These are phyloP conservation scores for Ommatoiulus sabulosus DNA, from an alignment of 2,888 invertebrate genomes.

Conservation along the genomic window DNA sequence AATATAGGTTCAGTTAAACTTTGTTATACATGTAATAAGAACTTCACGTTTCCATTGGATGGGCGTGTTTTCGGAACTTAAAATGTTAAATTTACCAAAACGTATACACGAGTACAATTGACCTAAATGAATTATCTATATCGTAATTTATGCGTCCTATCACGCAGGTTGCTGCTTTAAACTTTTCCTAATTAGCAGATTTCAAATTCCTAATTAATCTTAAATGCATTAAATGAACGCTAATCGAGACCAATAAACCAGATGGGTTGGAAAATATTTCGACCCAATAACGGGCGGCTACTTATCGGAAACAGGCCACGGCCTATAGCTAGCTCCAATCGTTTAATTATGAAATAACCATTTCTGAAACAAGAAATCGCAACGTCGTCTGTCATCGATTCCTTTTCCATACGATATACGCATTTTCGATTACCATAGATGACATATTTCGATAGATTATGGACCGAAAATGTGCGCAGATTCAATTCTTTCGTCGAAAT, in stretches of 20 bases:
- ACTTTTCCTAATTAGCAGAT: slow-evolving; percentile 1
- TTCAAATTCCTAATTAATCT: slow-evolving; percentile 24
- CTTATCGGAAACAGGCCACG: not conserved
- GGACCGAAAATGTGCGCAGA: not conserved
- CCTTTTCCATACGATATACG: not conserved
- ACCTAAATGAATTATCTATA: slow-evolving; percentile 6
- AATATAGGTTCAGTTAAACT: no score
- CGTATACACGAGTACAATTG: not conserved
- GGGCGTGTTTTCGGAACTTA: not conserved
- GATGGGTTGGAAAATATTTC: not conserved
- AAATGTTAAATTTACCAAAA: not conserved
- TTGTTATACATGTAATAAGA: no score
- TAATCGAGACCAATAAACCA: not conserved
- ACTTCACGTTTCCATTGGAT: not conserved
- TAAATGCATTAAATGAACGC: slow-evolving; percentile 29
- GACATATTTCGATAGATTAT: not conserved
- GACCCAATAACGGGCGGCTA: not conserved
- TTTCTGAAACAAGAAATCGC: not conserved
- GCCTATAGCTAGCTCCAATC: not conserved
- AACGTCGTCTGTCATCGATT: not conserved
- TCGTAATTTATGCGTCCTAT: not conserved
- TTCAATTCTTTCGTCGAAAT: not conserved
- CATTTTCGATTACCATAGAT: not conserved
- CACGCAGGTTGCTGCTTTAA: not conserved
- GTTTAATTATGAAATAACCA: not conserved